Conservation (phyloP, 92 coral and sea anemone species). For the Pocillopora grandis region DNA sequence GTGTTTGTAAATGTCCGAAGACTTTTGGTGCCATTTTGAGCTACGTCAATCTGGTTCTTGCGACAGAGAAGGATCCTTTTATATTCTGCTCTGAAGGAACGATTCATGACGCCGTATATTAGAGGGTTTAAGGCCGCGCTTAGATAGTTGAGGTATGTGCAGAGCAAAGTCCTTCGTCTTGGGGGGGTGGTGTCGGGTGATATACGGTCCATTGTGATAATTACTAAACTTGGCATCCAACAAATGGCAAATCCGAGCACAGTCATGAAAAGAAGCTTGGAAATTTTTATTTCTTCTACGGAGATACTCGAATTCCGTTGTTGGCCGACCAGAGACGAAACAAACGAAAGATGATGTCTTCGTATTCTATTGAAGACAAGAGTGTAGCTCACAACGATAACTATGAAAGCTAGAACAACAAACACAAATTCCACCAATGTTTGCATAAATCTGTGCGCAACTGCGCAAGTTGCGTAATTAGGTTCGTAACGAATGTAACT, state of each 20-base stretch:
- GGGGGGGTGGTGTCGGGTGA: conserved; percentile 7
- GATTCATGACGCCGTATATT: conserved; percentile 44
- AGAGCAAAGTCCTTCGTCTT: conserved; percentile 13
- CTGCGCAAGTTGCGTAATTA: conserved; percentile 15
- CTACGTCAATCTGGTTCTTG: background rate
- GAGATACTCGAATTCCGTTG: conserved; percentile 8
- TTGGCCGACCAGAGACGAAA: conserved; percentile 5
- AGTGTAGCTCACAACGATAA: conserved; percentile 22
- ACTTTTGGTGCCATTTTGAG: background rate
- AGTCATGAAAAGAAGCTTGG: conserved; percentile 29
- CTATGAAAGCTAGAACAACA: conserved; percentile 12
- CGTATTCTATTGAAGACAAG: conserved; percentile 23
- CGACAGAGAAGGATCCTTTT: conserved; percentile 32
- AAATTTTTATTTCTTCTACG: conserved; percentile 38
- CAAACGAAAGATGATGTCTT: background rate
- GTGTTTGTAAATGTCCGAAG: conserved; percentile 14
- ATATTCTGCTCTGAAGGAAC: conserved; percentile 41
- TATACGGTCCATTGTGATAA: conserved; percentile 29
- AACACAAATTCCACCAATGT: conserved; percentile 21
- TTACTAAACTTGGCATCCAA: conserved; percentile 35
- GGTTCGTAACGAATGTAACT: conserved; percentile 18
- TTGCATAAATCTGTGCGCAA: conserved; percentile 23
- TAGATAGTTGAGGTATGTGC: conserved; percentile 34
- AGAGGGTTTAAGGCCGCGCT: conserved; percentile 36
- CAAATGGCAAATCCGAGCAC: conserved; percentile 35